phyloP scores from a whole-genome alignment of 53 echinoderm and acorn worm species.

The Holothuria leucospilota region DNA sequence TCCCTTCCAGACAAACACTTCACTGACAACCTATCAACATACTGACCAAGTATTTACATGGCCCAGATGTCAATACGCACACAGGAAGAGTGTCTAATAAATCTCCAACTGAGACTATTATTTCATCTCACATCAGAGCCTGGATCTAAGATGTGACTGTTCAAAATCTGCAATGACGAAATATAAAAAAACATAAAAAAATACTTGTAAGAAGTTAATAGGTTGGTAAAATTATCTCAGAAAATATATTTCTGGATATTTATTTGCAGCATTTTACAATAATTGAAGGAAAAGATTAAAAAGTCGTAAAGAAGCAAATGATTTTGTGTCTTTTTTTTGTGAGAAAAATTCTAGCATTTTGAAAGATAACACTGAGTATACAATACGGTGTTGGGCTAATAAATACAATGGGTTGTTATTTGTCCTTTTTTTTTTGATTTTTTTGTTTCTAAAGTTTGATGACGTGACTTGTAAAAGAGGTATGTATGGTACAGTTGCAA shows the following conservation, averaged over 20 bases:
- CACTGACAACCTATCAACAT: too few relatives aligned
- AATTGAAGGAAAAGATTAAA: conserved; percentile 23
- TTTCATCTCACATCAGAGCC: too few relatives aligned
- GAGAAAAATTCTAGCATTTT: conserved; percentile 13
- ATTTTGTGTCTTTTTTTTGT: conserved; percentile 16
- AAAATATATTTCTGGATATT: conserved; percentile 48
- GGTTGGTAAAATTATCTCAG: conserved; percentile 34
- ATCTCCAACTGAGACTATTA: too few relatives aligned
- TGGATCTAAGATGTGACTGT: too few relatives aligned
- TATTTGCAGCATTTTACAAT: conserved; percentile 48
- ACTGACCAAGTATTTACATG: too few relatives aligned
- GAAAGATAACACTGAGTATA: conserved; percentile 3
- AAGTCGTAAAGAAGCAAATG: conserved; percentile 15
- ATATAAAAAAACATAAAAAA: not conserved
- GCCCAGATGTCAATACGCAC: too few relatives aligned
- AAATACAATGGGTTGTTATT: too few relatives aligned
- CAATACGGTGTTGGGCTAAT: too few relatives aligned
- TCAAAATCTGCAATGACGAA: too few relatives aligned
- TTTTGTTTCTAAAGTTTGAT: not conserved
- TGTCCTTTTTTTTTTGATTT: too few relatives aligned
- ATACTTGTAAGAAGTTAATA: not conserved
- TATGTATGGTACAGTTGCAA: conserved; percentile 39
- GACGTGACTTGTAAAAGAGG: conserved; percentile 10
- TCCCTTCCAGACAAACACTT: too few relatives aligned
- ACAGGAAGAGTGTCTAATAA: too few relatives aligned